Evolutionary conservation across 2,113 vertebrate species (phyloP).

Genomic region (Scortum barcoo): DNA sequence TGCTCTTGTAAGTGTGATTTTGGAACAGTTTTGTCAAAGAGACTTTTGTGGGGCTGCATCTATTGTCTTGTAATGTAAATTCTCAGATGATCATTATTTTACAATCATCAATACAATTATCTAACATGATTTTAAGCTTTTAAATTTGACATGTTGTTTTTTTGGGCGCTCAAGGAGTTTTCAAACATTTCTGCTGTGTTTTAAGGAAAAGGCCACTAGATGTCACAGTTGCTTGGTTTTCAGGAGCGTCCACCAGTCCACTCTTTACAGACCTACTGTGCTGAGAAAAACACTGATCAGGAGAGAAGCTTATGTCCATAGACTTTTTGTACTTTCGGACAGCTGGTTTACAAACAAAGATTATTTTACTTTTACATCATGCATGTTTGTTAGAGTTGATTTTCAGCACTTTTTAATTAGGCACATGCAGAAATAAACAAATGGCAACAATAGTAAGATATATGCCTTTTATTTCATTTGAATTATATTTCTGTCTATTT

Average conservation of each 20-base stretch:
- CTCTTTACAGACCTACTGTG: background rate
- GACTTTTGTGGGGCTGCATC: background rate
- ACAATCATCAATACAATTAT: too few species aligned
- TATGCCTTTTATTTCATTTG: background rate
- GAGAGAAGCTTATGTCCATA: background rate
- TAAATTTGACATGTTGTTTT: background rate
- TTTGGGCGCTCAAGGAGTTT: background rate
- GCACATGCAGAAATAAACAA: constrained; percentile 2
- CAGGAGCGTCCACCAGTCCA: background rate
- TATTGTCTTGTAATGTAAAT: background rate
- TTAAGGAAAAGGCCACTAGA: constrained; percentile 70
- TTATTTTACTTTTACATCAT: background rate
- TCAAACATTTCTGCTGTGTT: constrained; percentile 18
- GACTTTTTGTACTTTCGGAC: constrained; percentile 4
- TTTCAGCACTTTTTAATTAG: background rate
- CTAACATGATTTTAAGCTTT: background rate
- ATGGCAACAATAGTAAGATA: background rate
- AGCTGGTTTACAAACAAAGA: background rate
- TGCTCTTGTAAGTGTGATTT: background rate
- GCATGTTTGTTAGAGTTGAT: background rate
- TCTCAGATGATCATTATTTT: background rate
- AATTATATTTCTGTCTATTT: background rate
- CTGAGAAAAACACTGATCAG: constrained; percentile 2
- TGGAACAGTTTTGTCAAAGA: background rate
- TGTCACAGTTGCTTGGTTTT: constrained; percentile 78